Evolutionary conservation across 2,113 vertebrate genomes (phyloP), one percentile per base, ranked within the genome.

Genomic region (Piprites chloris): DNA sequence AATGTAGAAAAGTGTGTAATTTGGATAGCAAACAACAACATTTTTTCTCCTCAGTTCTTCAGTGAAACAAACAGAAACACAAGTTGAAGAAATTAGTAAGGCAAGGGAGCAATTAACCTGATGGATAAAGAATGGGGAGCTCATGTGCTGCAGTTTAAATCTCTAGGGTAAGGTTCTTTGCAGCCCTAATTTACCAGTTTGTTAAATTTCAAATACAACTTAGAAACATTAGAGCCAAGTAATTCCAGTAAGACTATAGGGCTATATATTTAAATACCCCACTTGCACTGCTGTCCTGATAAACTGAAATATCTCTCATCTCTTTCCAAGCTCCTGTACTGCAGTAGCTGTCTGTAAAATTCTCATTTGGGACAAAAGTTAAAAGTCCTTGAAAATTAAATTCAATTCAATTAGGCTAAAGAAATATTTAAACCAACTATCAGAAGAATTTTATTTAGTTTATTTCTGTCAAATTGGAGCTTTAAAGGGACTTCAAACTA

Each of bases 301-400:
- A 95, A 97, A 94, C 49, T 81, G 80, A 95, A 97, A 93, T 91
- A 94, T 61, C 32, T 79, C 75, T 97, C 69, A 89, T 96, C 61
- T 89, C 58, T 95, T 97, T 95, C 80, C 85, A 97, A 78, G 79
- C n/a, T 93, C 59, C 93, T 89, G 73, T 71, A 95, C 74, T 96
- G 63, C 82, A 95, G 92, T 81, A 95, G 94, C 68, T 96, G 66
- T 50, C 94, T 96, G 83, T 97, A 73, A 93, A 96, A 97, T 92
- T 96, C 87, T 94, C 97, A 96, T 74, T 74, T 93, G 96, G 97
- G 94, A 96, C 58, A 93, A 73, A 75, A 96, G 76, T 95, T 97
- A 93, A 96, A 97, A 97, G 96, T 96, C 93, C 93, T 97, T 97
- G 90, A 96, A 97, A 97, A 96, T 86, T 91, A 96, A 98, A 97